Conservation (phyloP, 2,888 invertebrate genomes). For the Dendrolimus houi region DNA sequence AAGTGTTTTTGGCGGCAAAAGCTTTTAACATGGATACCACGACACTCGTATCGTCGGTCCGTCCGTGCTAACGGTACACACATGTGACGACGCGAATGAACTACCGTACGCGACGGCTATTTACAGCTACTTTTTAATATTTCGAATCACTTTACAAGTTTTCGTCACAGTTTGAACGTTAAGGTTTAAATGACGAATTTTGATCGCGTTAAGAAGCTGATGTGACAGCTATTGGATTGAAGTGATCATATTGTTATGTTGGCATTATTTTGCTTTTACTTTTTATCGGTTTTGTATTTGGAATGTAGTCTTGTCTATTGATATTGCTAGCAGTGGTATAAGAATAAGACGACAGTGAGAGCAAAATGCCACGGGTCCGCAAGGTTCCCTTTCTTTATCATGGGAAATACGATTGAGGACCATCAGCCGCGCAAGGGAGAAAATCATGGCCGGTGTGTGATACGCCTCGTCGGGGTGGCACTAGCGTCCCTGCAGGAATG, state of each 20-base stretch:
- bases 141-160: not conserved
- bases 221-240: not conserved
- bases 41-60: conserved; percentile 12
- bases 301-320: not conserved
- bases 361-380: no score
- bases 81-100: conserved; percentile 19
- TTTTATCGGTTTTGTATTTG: not conserved
- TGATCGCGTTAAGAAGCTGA: not conserved
- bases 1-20: not conserved
- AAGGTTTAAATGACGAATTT: not conserved
- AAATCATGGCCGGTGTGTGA: no score
- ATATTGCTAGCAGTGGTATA: no score
- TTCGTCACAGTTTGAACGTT: not conserved
- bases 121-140: conserved; percentile 4
- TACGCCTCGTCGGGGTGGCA: no score
- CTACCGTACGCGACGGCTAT: conserved; percentile 8
- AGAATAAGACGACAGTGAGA: no score
- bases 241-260: not conserved
- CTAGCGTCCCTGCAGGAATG: no score
- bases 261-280: not conserved
- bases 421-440: no score
- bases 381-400: no score
- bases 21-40: conserved; percentile 10
- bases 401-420: no score
- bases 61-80: conserved; percentile 23